Base-by-base conservation (phyloP, 2,888 invertebrate species). In the Phortica magna region DNA sequence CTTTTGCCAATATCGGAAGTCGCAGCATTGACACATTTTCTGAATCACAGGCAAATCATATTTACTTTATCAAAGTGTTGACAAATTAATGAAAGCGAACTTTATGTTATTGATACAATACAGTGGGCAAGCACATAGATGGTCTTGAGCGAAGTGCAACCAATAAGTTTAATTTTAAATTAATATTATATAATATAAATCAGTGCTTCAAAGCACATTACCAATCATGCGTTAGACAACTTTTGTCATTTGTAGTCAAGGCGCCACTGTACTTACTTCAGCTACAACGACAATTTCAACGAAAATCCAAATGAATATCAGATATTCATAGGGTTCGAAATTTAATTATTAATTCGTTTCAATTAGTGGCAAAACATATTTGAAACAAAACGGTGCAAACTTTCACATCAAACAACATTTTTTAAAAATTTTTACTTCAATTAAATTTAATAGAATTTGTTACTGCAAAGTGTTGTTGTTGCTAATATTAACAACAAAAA, bases 51-150 rank as follows among this genome's bases (percentile, higher is more conserved):
- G 19, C 19, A 10, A 10, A 53, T n/a, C 17, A 41, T 77, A 64
- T 75, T 70, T 73, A 70, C 55, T 53, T 74, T 64, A 55, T 43
- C 72, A 53, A 72, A 75, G 76, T 71, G 76, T 64, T 76, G 76
- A 77, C 75, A 77, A 73, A 65, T 75, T 76, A 75, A 76, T 78
- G 73, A 65, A 73, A n/a, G 22, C 53, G 7, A 19, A 19, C 14
- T 70, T 22, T 48, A 70, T 48, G 41, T 19, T 53, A 70, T 70
- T 70, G 48, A 41, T 48, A 41, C 7, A n/a, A 31, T 2, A 71
- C 70, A 71, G 70, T 71, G 70, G 22, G 57, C 57, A 59, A 59
- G 17, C 57, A 59, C 5, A 59, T n/a, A 17, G 17, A 59, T 17
- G 31, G 14, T 48, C 9, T 14, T 48, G 5, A 48, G 48, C 1